These are phyloP conservation scores for Dendronephthya gigantea DNA, from an alignment of 64 coral and sea anemone genomes.

Conservation along the genomic window DNA sequence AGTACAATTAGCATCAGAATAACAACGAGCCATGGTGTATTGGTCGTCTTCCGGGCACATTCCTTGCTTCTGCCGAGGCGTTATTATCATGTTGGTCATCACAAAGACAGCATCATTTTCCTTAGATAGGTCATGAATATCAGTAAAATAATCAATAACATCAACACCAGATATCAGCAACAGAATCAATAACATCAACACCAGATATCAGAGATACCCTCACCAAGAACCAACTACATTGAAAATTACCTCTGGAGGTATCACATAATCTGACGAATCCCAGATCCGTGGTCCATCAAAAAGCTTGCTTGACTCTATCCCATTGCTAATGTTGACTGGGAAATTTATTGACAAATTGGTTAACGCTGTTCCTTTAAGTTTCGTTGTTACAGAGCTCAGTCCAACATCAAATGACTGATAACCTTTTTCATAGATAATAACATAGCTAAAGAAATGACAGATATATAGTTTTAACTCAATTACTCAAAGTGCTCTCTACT, in stretches of 20 bases:
- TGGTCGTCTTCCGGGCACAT: conserved; percentile 59
- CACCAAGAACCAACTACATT: neutral
- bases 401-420: conserved; percentile 73
- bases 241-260: conserved; percentile 68
- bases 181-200: too few relatives aligned
- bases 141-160: too few relatives aligned
- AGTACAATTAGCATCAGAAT: conserved; percentile 50
- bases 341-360: conserved; percentile 57
- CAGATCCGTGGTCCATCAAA: conserved; percentile 62
- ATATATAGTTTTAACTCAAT: too few relatives aligned
- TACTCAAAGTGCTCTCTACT: too few relatives aligned
- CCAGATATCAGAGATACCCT: too few relatives aligned
- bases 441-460: conserved; percentile 61
- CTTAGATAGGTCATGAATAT: conserved; percentile 27
- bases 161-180: too few relatives aligned
- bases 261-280: conserved; percentile 93
- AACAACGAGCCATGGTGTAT: conserved; percentile 30
- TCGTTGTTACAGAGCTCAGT: conserved; percentile 85
- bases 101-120: conserved; percentile 93
- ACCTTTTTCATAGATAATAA: conserved; percentile 88
- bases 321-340: neutral
- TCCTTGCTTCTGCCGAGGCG: conserved; percentile 67
- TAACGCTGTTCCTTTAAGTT: conserved; percentile 64
- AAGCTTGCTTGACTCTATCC: neutral
- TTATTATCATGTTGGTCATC: conserved; percentile 93